Base-by-base conservation (phyloP, 2,888 invertebrate genomes). In the Lithophane ornitopus region DNA sequence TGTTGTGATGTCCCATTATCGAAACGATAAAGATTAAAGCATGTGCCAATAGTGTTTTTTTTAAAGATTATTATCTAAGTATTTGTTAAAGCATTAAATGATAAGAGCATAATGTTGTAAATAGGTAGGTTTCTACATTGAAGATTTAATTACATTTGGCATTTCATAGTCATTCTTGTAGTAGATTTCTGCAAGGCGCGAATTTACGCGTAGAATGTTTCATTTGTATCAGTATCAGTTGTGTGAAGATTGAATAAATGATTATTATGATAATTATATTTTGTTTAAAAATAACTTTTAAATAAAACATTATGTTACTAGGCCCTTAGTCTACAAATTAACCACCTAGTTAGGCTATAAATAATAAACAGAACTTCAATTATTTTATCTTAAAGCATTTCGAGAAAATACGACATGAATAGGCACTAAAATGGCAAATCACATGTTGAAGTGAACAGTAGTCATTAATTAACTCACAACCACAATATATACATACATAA, bases 381-480 rank as follows among this genome's bases (percentile, higher is more conserved):
- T 87, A 78, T 82, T 85, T 81, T 87, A 89, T 81, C 68, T 91
- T 92, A 92, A 91, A 92, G 91, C 91, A 91, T 92, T 86, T 90
- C 88, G 89, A 91, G 90, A 93, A 93, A 91, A 91, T 89, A 92
- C 90, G 87, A 91, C 89, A 92, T 87, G 90, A 94, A 91, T 94
- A 96, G 96, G 96, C 96, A 96, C 96, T 95, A 94, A 93, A 94
- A 95, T 95, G 95, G 95, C 95, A 93, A 94, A 94, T 94, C 94
- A 94, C 95, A 94, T 91, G 90, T 90, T 90, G 90, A 94, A 94
- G 92, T 94, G 92, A 94, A 93, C 89, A 93, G 90, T 91, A 90
- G 89, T 89, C 88, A 90, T 91, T 91, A 87, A 88, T 90, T 89
- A 93, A 93, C 91, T 96, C 95, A 95, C 95, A 96, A 96, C 95